Percentiles rank a stretch among this genome's conserved stretches.
Evolutionary conservation across 2,797 vertebrate genomes (phyloP).

Genomic region (Enteromius argenteus): DNA sequence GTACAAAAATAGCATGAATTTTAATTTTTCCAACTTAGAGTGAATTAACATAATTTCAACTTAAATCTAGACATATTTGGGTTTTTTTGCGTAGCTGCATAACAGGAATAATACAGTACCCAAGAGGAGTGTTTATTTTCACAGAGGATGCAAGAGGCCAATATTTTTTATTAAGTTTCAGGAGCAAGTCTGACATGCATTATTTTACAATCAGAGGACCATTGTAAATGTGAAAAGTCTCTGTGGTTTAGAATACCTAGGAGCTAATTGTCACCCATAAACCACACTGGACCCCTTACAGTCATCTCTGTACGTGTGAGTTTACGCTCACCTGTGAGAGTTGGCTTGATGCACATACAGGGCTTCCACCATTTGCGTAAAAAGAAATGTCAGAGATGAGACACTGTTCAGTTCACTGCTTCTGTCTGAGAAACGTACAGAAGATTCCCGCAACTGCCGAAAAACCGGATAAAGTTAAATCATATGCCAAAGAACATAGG

Average conservation of each 20-base stretch:
- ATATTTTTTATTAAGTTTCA: neutral
- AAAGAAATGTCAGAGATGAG: slow-evolving; percentile 43
- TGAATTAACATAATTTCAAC: neutral
- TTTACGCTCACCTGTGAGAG: slow-evolving; percentile 16
- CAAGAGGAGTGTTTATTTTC: neutral
- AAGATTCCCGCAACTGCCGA: slow-evolving; percentile 24
- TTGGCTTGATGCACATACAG: neutral
- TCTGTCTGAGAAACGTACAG: slow-evolving; percentile 20
- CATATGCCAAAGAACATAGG: neutral
- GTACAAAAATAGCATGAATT: too few species aligned
- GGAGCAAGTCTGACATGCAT: neutral
- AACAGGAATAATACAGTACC: neutral
- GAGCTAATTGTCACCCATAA: slow-evolving; percentile 5
- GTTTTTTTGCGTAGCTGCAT: neutral
- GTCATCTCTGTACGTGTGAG: slow-evolving; percentile 36
- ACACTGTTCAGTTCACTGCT: neutral
- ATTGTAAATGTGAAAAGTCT: slow-evolving; percentile 1
- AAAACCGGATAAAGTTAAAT: neutral
- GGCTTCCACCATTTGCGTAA: slow-evolving; percentile 4
- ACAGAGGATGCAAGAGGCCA: neutral
- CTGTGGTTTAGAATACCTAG: slow-evolving; percentile 18
- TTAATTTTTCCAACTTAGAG: too few species aligned
- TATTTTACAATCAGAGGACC: neutral
- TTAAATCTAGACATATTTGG: neutral
- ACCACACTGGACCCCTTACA: slow-evolving; percentile 38